A percentile compares a stretch with the other conserved stretches of the same genome.
These are phyloP conservation scores for Harpagifer antarcticus DNA, from an alignment of 2,797 vertebrate species.

Conservation along the genomic window DNA sequence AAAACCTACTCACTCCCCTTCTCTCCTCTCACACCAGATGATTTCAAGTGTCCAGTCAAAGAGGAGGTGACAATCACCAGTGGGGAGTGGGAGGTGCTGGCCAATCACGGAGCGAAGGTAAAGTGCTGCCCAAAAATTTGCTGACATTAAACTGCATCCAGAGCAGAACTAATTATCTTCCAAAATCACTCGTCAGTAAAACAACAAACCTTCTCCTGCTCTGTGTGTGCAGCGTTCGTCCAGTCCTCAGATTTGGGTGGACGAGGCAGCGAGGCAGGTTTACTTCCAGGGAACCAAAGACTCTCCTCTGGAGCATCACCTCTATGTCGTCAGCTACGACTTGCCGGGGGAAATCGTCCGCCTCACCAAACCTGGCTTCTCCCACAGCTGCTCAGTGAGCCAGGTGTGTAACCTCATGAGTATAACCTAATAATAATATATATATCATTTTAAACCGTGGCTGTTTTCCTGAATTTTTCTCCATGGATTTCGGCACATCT, in stretches of 20 bases:
- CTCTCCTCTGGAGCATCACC: slow-evolving; percentile 93
- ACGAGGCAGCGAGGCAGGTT: slow-evolving; percentile 88
- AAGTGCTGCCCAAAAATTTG: neutral
- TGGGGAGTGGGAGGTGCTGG: slow-evolving; percentile 95
- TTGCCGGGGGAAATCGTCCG: slow-evolving; percentile 85
- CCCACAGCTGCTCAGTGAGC: slow-evolving; percentile 93
- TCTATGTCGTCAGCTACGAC: slow-evolving; percentile 92
- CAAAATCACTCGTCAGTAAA: neutral
- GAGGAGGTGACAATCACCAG: slow-evolving; percentile 90
- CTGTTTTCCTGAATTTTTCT: neutral
- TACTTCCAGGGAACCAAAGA: slow-evolving; percentile 94
- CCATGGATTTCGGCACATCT: neutral
- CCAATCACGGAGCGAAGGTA: slow-evolving; percentile 92
- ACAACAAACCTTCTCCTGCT: neutral
- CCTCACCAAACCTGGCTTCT: slow-evolving; percentile 90
- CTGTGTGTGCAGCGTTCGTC: slow-evolving; percentile 63
- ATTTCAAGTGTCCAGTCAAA: slow-evolving; percentile 90
- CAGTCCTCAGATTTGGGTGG: slow-evolving; percentile 90
- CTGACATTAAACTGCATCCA: neutral
- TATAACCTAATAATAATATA: too few species aligned
- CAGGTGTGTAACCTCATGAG: slow-evolving; percentile 81
- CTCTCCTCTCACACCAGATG: slow-evolving; percentile 73
- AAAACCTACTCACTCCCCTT: neutral
- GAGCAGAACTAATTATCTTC: neutral
- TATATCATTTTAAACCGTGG: too few species aligned